Percentiles rank a stretch among this genome's conserved stretches.
Conservation (phyloP, 2,113 vertebrate species). For the Euleptes europaea region DNA sequence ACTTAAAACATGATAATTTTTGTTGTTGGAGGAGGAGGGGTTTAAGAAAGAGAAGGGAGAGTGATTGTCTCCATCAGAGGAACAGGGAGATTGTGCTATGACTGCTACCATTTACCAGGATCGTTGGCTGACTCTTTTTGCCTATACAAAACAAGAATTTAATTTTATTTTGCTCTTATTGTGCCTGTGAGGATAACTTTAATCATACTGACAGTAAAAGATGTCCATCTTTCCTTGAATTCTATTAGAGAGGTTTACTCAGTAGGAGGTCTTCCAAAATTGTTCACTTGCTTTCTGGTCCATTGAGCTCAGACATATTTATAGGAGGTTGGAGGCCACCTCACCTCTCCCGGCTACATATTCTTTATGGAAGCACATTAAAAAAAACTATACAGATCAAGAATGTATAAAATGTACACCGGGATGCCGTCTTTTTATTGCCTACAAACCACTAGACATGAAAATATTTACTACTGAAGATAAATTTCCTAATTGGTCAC, state of each 20-base stretch:
- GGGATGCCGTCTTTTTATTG: slow-evolving; percentile 57
- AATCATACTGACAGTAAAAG: slow-evolving; percentile 9
- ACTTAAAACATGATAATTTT: too few relatives aligned
- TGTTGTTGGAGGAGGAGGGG: too few relatives aligned
- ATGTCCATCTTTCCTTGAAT: not conserved
- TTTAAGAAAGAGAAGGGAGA: too few relatives aligned
- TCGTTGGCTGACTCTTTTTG: not conserved
- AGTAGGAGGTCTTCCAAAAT: slow-evolving; percentile 31
- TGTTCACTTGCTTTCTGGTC: slow-evolving; percentile 43
- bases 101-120: not conserved
- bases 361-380: slow-evolving; percentile 46
- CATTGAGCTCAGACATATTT: slow-evolving; percentile 54
- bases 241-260: slow-evolving; percentile 13
- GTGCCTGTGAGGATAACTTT: not conserved
- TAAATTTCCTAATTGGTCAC: slow-evolving; percentile 57
- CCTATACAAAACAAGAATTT: not conserved
- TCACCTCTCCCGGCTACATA: slow-evolving; percentile 42
- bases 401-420: slow-evolving; percentile 49
- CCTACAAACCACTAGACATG: slow-evolving; percentile 51
- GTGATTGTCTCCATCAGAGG: not conserved
- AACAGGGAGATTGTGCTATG: not conserved
- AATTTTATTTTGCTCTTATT: not conserved
- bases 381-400: slow-evolving; percentile 56
- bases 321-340: slow-evolving; percentile 45
- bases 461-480: slow-evolving; percentile 60